These are phyloP conservation scores for Aleiodes sp. DNA, from an alignment of 1,140 invertebrate genomes.

Conservation along the genomic window DNA sequence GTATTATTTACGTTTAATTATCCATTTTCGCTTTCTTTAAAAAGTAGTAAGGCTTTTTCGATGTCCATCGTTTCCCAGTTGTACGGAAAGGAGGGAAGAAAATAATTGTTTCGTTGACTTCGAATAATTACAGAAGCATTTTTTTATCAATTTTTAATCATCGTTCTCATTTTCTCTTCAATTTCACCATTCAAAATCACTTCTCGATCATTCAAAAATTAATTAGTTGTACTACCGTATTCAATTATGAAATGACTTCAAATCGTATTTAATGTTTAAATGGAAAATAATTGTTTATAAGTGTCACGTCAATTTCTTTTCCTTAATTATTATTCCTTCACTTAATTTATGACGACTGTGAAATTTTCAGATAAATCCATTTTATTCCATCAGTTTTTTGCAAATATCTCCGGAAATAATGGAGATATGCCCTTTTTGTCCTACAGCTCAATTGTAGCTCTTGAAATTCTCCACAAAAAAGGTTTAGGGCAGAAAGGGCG, in stretches of 20 bases:
- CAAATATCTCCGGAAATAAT: no score
- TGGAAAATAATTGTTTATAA: background rate
- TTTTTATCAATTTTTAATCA: background rate
- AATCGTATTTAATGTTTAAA: background rate
- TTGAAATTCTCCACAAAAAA: no score
- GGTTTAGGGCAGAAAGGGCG: no score
- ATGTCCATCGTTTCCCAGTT: constrained; percentile 47
- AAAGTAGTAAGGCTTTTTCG: constrained; percentile 58
- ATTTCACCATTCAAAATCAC: constrained; percentile 22
- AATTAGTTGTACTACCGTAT: constrained; percentile 33
- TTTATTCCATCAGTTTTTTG: background rate
- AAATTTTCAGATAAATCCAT: background rate
- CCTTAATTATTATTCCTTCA: background rate
- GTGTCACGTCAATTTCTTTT: background rate
- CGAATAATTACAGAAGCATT: constrained; percentile 23
- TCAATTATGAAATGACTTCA: background rate
- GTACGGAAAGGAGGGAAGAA: constrained; percentile 37
- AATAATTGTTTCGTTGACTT: constrained; percentile 37
- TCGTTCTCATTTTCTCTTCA: constrained; percentile 21
- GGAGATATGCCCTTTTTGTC: no score
- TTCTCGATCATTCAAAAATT: constrained; percentile 28
- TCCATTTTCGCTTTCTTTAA: constrained; percentile 31
- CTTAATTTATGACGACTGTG: background rate
- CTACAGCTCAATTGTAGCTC: no score
- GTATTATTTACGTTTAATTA: constrained; percentile 30